Conservation (phyloP, 1,140 invertebrate species). For the Megathymus violae region DNA sequence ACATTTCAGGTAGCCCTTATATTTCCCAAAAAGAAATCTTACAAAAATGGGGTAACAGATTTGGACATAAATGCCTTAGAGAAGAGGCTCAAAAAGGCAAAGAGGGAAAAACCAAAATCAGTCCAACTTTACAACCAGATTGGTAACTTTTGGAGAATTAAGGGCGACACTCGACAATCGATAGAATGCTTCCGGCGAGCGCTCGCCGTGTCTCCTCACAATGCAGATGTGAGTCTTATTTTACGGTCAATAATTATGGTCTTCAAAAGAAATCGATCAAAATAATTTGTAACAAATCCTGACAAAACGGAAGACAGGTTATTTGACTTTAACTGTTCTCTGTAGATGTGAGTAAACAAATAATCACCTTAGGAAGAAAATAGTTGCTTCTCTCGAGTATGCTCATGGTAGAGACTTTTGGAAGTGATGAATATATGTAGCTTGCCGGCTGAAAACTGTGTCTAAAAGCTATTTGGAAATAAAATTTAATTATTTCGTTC, state of each 20-base stretch:
- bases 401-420: too few relatives aligned
- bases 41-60: constrained; percentile 86
- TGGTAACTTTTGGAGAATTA: constrained; percentile 94
- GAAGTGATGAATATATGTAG: too few relatives aligned
- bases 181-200: constrained; percentile 95
- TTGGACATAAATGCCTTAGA: constrained; percentile 92
- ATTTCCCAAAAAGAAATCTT: constrained; percentile 89
- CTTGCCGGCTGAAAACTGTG: too few relatives aligned
- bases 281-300: too few relatives aligned
- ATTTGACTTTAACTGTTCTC: too few relatives aligned
- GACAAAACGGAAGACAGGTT: too few relatives aligned
- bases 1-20: constrained; percentile 87
- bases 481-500: too few relatives aligned
- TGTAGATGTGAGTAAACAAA: too few relatives aligned
- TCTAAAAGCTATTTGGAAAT: too few relatives aligned
- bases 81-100: constrained; percentile 90
- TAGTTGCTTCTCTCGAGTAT: too few relatives aligned
- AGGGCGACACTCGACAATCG: constrained; percentile 92
- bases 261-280: too few relatives aligned
- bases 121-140: constrained; percentile 94
- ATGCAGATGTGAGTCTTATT: constrained; percentile 88
- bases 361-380: too few relatives aligned
- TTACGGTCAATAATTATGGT: background rate
- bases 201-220: constrained; percentile 92
- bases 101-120: constrained; percentile 94